Conservation (phyloP, 2,888 invertebrate genomes). For the Drosophila multiciliata region DNA sequence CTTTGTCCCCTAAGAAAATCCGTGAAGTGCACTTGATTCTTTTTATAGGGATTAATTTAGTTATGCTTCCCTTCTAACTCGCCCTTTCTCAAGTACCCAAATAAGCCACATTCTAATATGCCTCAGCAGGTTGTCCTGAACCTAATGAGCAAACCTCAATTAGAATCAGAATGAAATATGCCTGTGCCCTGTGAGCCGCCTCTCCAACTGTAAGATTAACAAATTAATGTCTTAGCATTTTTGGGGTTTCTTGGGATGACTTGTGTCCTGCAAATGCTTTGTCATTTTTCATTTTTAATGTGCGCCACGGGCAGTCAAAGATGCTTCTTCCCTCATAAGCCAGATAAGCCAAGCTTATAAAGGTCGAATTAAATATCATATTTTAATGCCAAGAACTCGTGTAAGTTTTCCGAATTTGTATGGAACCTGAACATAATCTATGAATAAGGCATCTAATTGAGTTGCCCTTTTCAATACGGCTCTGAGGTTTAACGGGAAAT, state of each 20-base stretch:
- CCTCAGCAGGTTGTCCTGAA: slow-evolving; percentile 33
- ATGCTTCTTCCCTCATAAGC: slow-evolving; percentile 9
- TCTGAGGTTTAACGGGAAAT: slow-evolving; percentile 6
- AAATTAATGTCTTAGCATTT: slow-evolving; percentile 37
- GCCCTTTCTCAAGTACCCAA: neutral
- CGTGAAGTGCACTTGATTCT: slow-evolving; percentile 4
- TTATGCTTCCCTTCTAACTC: neutral
- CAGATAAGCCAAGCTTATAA: slow-evolving; percentile 15
- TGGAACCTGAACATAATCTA: slow-evolving; percentile 3
- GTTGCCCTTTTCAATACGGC: slow-evolving; percentile 5
- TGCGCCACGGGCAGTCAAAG: slow-evolving; percentile 12
- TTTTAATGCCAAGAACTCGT: slow-evolving; percentile 4
- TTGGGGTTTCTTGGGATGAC: slow-evolving; percentile 15
- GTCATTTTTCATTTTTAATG: slow-evolving; percentile 56
- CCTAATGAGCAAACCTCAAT: slow-evolving; percentile 32
- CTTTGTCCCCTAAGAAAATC: neutral
- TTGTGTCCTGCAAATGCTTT: slow-evolving; percentile 33
- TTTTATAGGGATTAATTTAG: neutral
- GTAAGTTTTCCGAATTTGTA: slow-evolving; percentile 3
- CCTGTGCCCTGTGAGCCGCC: neutral
- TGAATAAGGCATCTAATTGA: slow-evolving; percentile 34
- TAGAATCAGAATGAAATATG: slow-evolving; percentile 16
- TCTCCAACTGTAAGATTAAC: slow-evolving; percentile 38
- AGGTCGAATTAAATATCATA: slow-evolving; percentile 2
- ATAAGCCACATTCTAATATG: slow-evolving; percentile 4